Evolutionary conservation across 2,888 invertebrate genomes (phyloP).

Genomic region (Leptinotarsa tumamoca): DNA sequence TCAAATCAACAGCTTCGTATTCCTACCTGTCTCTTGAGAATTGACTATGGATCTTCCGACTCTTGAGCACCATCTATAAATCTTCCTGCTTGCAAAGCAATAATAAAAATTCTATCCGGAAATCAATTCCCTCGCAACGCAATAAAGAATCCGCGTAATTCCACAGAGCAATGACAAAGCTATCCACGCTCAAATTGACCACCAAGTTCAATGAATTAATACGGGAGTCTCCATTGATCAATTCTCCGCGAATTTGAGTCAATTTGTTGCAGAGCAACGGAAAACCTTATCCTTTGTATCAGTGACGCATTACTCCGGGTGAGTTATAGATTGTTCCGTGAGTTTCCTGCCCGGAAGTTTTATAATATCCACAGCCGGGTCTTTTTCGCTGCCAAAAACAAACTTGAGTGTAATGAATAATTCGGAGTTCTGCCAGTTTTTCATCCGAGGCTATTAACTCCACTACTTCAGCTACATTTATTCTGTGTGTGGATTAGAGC

Average conservation of each 20-base stretch:
- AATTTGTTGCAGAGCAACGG: conserved; percentile 57
- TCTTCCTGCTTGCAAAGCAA: not conserved
- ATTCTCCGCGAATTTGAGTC: conserved; percentile 52
- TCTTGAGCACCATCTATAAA: not conserved
- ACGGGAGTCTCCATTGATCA: conserved; percentile 42
- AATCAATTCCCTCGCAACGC: not conserved
- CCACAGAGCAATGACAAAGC: conserved; percentile 38
- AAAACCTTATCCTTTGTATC: conserved; percentile 57
- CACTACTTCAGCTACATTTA: conserved; percentile 34
- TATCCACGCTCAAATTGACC: conserved; percentile 33
- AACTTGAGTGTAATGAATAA: conserved; percentile 45
- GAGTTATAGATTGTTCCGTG: conserved; percentile 35
- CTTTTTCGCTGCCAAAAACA: conserved; percentile 48
- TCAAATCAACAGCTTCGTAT: no score
- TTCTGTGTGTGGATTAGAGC: conserved; percentile 18
- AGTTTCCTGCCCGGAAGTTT: conserved; percentile 36
- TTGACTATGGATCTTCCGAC: not conserved
- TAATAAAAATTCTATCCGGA: not conserved
- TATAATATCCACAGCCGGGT: conserved; percentile 44
- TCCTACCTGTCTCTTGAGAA: no score
- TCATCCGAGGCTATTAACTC: conserved; percentile 31
- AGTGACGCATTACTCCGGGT: conserved; percentile 51
- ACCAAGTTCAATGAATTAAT: conserved; percentile 40
- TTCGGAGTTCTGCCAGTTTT: conserved; percentile 42
- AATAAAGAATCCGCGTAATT: not conserved